Base-by-base conservation (phyloP, 1,140 invertebrate species). In the Dendroctonus ponderosae region DNA sequence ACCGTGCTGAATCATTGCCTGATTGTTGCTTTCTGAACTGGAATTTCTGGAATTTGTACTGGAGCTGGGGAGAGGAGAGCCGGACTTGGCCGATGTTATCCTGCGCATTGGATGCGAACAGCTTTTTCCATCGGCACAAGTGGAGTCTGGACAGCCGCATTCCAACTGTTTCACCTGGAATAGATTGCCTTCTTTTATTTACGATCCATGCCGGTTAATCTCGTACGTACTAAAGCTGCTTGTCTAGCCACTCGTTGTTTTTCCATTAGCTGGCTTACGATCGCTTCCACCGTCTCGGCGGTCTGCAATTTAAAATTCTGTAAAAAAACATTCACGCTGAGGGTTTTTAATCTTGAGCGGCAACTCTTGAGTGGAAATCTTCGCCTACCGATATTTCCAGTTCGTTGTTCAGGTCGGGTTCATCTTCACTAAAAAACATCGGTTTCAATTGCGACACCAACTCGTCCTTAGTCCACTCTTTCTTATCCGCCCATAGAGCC, bases 391-490 rank as follows among this genome's bases (percentile, higher is more conserved):
- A 91, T 79, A 92, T 90, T 84, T 93, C 91, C 77, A 93, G 82
- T 79, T 93, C 91, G 79, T 90, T 92, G 79, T 91, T 91, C 56
- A 91, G 82, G 78, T 92, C 90, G 7, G 90, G 88, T 73, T 92
- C 91, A 79, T 92, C 91, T 81, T 93, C 91, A 74, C 90, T 92
- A 79, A 91, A 92, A 80, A 93, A 93, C 96, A 99, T 99, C 11
- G 96, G 96, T 80, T 95, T 94, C 54, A 98, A 82, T 78, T 99
- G 95, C 53, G 91, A 93, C 67, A 96, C 89, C n/a, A 99, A 83
- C 81, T 99, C 96, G 72, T 98, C 96, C 77, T 96, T 93, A 68
- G 94, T 97, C 96, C 96, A 98, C 80, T 97, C 94, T 79, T 97
- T 97, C 79, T 96, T 96, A 77, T 96, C 93, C 44, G 92, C 92